Evolutionary conservation across 2,888 invertebrate genomes (phyloP).

Genomic region (Agrotis segetum): DNA sequence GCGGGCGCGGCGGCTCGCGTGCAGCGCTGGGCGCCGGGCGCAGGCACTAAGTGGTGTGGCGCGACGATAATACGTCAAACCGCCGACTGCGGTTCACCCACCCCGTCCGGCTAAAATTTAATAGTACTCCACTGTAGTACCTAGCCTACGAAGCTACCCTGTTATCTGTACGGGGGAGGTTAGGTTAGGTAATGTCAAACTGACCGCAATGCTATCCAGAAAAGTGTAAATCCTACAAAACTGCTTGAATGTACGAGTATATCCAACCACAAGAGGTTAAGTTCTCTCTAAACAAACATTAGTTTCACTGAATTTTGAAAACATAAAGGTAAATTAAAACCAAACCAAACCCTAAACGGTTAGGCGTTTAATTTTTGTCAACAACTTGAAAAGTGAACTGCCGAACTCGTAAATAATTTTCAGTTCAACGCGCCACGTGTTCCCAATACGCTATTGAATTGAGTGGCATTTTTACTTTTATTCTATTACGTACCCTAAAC

Average conservation of each 20-base stretch:
- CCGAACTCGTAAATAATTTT: slow-evolving; percentile 25
- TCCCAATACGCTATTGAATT: slow-evolving; percentile 36
- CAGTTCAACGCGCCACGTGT: slow-evolving; percentile 15
- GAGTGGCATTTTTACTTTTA: slow-evolving; percentile 54
- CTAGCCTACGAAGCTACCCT: slow-evolving; percentile 36
- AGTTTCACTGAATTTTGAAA: neutral
- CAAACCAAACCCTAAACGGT: neutral
- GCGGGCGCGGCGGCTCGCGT: slow-evolving; percentile 62
- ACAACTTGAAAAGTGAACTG: slow-evolving; percentile 1
- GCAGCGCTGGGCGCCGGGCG: slow-evolving; percentile 57
- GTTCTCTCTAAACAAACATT: neutral
- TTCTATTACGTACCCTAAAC: slow-evolving; percentile 46
- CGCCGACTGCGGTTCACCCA: slow-evolving; percentile 77
- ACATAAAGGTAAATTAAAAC: neutral
- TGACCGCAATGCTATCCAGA: slow-evolving; percentile 11
- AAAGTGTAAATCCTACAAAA: slow-evolving; percentile 2
- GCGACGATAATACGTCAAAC: slow-evolving; percentile 85
- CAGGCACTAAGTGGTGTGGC: slow-evolving; percentile 78
- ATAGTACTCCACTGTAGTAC: slow-evolving; percentile 69
- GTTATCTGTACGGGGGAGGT: slow-evolving; percentile 41
- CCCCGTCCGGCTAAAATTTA: slow-evolving; percentile 77
- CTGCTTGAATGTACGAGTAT: neutral
- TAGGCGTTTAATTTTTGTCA: neutral
- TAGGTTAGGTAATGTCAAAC: slow-evolving; percentile 13
- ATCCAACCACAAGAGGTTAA: neutral